Conservation (phyloP, 2,888 invertebrate species). For the Volucella zonaria region DNA sequence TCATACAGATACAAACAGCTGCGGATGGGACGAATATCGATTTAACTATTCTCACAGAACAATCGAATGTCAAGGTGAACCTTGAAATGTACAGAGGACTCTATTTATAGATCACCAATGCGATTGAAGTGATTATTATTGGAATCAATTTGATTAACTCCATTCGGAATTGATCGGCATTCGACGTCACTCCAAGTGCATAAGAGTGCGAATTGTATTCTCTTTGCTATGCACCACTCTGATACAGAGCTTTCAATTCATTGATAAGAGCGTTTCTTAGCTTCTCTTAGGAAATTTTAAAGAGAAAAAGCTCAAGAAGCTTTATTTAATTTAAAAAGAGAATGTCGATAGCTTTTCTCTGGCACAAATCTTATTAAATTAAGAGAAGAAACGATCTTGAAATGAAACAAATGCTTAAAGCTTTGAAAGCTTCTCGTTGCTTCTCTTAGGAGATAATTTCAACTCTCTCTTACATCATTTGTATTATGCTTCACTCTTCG, state of each 20-base stretch:
- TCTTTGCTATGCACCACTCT: too few species aligned
- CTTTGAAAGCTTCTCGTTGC: conserved; percentile 29
- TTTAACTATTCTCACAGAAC: conserved; percentile 13
- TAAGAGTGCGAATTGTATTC: too few species aligned
- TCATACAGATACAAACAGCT: conserved; percentile 24
- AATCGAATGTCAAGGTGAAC: conserved; percentile 16
- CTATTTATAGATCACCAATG: background rate
- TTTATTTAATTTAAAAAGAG: background rate
- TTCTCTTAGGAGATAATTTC: conserved; percentile 4
- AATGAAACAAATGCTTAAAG: conserved; percentile 62
- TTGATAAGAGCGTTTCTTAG: background rate
- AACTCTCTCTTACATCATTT: conserved; percentile 16
- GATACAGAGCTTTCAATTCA: too few species aligned
- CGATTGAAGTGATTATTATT: too few species aligned
- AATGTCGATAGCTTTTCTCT: conserved; percentile 4
- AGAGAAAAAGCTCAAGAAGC: conserved; percentile 7
- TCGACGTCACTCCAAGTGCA: too few species aligned
- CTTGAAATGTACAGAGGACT: conserved; percentile 14
- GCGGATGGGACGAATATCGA: conserved; percentile 27
- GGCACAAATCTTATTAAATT: background rate
- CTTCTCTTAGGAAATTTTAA: background rate
- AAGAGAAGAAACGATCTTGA: conserved; percentile 36
- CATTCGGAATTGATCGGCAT: too few species aligned
- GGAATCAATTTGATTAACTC: too few species aligned
- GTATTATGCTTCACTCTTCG: background rate